A percentile compares a stretch with the other conserved stretches of the same genome.
These are phyloP conservation scores for Fragum fragum DNA, from an alignment of 2,888 invertebrate genomes.

Conservation along the genomic window DNA sequence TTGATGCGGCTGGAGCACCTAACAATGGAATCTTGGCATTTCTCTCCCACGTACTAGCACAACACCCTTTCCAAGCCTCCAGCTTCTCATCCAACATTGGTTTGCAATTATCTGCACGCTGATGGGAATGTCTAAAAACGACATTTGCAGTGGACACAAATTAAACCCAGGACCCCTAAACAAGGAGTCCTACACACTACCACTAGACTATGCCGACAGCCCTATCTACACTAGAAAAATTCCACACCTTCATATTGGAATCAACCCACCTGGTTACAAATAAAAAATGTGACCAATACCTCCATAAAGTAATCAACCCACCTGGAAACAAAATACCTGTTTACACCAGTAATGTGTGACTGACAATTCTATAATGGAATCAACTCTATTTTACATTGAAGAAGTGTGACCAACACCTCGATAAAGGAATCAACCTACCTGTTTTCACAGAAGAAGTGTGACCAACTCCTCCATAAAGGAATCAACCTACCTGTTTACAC, in stretches of 20 bases:
- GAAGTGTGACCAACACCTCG: constrained; percentile 92
- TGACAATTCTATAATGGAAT: constrained; percentile 91
- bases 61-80: too few relatives aligned
- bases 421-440: constrained; percentile 94
- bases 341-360: constrained; percentile 94
- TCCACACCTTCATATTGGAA: constrained; percentile 91
- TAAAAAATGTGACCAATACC: constrained; percentile 91
- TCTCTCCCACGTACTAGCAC: too few relatives aligned
- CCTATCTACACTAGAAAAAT: constrained; percentile 93
- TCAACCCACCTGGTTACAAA: constrained; percentile 90
- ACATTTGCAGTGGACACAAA: too few relatives aligned
- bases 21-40: too few relatives aligned
- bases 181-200: too few relatives aligned
- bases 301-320: constrained; percentile 93
- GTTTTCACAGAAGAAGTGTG: constrained; percentile 93
- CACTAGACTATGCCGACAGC: too few relatives aligned
- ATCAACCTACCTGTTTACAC: constrained; percentile 90
- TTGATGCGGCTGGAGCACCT: too few relatives aligned
- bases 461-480: constrained; percentile 92
- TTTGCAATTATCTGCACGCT: too few relatives aligned
- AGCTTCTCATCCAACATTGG: too few relatives aligned
- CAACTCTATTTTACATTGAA: constrained; percentile 97
- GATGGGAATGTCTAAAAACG: too few relatives aligned
- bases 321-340: too few relatives aligned
- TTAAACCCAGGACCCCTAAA: too few relatives aligned